phyloP scores from a whole-genome alignment of 2,113 vertebrate species.

The Xiphias gladius region DNA sequence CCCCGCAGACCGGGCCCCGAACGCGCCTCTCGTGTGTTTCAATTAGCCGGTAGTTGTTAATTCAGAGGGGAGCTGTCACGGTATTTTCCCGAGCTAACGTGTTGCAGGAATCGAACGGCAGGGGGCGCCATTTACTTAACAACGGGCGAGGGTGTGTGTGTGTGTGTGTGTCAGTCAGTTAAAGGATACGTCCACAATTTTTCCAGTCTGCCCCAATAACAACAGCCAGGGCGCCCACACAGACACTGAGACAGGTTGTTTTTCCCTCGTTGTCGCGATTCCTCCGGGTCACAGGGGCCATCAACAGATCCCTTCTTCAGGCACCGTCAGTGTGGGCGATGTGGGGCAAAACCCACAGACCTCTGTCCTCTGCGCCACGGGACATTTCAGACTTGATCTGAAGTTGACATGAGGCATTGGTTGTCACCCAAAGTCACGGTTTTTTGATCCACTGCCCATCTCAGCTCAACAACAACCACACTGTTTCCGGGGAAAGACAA shows the following conservation, averaged over 20 bases:
- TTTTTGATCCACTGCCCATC: no score
- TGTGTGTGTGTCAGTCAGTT: no score
- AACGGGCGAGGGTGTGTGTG: neutral
- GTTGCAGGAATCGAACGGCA: constrained; percentile 11
- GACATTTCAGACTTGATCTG: no score
- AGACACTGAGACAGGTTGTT: no score
- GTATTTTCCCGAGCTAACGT: neutral
- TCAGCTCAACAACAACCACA: no score
- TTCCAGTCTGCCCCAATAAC: neutral
- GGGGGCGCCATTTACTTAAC: constrained; percentile 32
- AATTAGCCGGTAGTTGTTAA: constrained; percentile 14
- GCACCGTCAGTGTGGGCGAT: neutral
- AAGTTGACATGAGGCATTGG: no score
- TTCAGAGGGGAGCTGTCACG: constrained; percentile 29
- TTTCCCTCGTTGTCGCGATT: neutral
- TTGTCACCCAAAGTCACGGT: no score
- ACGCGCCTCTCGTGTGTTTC: neutral
- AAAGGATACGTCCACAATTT: neutral
- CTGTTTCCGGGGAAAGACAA: no score
- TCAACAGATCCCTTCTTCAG: neutral
- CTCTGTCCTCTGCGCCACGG: no score
- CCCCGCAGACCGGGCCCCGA: neutral
- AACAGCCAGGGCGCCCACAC: no score
- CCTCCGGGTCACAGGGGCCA: no score
- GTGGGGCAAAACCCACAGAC: neutral